Evolutionary conservation across 2,113 vertebrate species (phyloP).

Genomic region (Electrona antarctica): DNA sequence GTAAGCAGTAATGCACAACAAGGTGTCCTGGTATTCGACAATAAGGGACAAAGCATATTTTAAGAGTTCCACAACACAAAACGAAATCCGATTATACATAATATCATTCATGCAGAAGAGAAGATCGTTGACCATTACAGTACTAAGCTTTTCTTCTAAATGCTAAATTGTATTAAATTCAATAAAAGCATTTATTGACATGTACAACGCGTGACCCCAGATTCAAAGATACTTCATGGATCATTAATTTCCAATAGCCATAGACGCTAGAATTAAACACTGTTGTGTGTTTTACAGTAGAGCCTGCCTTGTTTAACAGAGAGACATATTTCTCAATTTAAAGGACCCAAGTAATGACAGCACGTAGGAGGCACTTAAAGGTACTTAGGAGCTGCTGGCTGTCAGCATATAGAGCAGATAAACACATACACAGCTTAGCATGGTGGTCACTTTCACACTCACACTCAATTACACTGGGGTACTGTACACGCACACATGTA

Average conservation of each 20-base stretch:
- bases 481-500: slow-evolving; percentile 1
- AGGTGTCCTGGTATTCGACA: too few relatives aligned
- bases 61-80: too few relatives aligned
- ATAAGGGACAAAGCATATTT: too few relatives aligned
- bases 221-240: too few relatives aligned
- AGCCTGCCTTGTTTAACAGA: slow-evolving; percentile 36
- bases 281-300: not conserved
- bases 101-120: not conserved
- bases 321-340: slow-evolving; percentile 49
- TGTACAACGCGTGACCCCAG: too few relatives aligned
- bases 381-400: slow-evolving; percentile 58
- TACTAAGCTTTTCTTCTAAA: too few relatives aligned
- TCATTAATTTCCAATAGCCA: too few relatives aligned
- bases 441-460: slow-evolving; percentile 33
- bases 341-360: slow-evolving; percentile 44
- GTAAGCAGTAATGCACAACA: not conserved
- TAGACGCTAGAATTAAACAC: not conserved
- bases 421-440: slow-evolving; percentile 22
- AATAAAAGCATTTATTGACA: too few relatives aligned
- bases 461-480: not conserved
- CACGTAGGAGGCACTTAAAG: slow-evolving; percentile 58
- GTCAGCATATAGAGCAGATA: slow-evolving; percentile 28
- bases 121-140: too few relatives aligned
- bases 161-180: too few relatives aligned
- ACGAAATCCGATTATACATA: not conserved